These are phyloP conservation scores for human DNA, from an alignment of 2,113 vertebrate genomes.

Conservation along the genomic window DNA sequence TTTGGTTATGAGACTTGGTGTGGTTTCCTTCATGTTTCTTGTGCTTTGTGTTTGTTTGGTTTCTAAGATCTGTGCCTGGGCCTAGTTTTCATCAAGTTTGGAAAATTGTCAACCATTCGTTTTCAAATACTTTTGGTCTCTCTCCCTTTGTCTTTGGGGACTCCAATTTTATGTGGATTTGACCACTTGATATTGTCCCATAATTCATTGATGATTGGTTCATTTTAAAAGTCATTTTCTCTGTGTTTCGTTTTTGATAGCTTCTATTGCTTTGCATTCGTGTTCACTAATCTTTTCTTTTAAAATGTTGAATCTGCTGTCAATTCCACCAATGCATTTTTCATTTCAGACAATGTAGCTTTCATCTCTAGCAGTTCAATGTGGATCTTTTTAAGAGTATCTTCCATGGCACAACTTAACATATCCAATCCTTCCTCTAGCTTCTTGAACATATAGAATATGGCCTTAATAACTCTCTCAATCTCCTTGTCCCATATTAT, in stretches of 20 bases:
- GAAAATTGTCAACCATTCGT: not conserved
- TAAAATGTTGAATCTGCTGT: conserved; percentile 6
- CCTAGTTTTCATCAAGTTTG: conserved; percentile 22
- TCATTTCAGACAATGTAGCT: conserved; percentile 16
- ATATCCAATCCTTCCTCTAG: not conserved
- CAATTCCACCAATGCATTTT: not conserved
- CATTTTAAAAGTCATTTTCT: not conserved
- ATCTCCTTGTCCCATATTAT: not conserved
- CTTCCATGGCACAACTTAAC: not conserved
- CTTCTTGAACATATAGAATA: not conserved
- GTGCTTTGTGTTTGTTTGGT: not conserved
- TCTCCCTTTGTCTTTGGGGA: not conserved
- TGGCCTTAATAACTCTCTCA: not conserved
- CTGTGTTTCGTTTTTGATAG: not conserved
- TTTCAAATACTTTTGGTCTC: not conserved
- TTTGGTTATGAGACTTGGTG: not conserved
- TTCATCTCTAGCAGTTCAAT: not conserved
- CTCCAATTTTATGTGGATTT: not conserved
- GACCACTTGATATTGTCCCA: not conserved
- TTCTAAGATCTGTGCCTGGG: not conserved
- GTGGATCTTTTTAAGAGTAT: not conserved
- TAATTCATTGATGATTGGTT: not conserved
- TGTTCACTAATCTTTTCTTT: conserved; percentile 7
- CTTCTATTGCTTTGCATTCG: conserved; percentile 28
- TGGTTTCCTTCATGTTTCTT: conserved; percentile 3